A percentile compares a stretch with the other conserved stretches of the same genome.
Evolutionary conservation across 2,113 vertebrate genomes (phyloP).

Genomic region (Clarias batrachus): DNA sequence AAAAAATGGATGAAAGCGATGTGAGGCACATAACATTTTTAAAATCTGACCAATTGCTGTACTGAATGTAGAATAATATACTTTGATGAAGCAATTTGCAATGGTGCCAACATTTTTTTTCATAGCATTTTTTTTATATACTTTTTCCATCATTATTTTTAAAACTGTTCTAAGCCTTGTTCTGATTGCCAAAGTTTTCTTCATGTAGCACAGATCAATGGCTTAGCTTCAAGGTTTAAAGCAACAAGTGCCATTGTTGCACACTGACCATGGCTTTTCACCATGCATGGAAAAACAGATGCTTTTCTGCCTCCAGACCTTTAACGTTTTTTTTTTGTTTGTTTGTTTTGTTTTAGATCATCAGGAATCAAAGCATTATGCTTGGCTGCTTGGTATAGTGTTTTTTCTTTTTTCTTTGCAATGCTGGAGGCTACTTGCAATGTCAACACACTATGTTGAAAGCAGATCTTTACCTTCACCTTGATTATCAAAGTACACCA

Average conservation of each 20-base stretch:
- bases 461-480: slow-evolving; percentile 31
- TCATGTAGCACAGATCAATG: slow-evolving; percentile 37
- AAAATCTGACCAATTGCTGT: neutral
- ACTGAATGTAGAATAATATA: neutral
- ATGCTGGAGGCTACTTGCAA: slow-evolving; percentile 19
- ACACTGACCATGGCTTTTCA: slow-evolving; percentile 11
- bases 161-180: slow-evolving; percentile 26
- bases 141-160: slow-evolving; percentile 35
- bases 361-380: slow-evolving; percentile 17
- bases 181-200: slow-evolving; percentile 22
- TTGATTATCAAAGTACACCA: slow-evolving; percentile 33
- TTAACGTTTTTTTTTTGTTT: slow-evolving; percentile 30
- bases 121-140: neutral
- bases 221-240: slow-evolving; percentile 37
- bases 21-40: neutral
- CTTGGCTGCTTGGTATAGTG: neutral
- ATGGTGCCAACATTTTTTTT: neutral
- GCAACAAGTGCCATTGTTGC: slow-evolving; percentile 40
- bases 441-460: slow-evolving; percentile 30
- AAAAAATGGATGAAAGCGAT: slow-evolving; percentile 10
- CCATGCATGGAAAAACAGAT: slow-evolving; percentile 34
- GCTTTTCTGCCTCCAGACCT: slow-evolving; percentile 15
- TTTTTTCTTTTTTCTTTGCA: neutral
- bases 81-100: neutral
- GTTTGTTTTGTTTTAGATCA: slow-evolving; percentile 6